Evolutionary conservation across 2,113 vertebrate genomes (phyloP).

Genomic region (Cheirogaleus medius): DNA sequence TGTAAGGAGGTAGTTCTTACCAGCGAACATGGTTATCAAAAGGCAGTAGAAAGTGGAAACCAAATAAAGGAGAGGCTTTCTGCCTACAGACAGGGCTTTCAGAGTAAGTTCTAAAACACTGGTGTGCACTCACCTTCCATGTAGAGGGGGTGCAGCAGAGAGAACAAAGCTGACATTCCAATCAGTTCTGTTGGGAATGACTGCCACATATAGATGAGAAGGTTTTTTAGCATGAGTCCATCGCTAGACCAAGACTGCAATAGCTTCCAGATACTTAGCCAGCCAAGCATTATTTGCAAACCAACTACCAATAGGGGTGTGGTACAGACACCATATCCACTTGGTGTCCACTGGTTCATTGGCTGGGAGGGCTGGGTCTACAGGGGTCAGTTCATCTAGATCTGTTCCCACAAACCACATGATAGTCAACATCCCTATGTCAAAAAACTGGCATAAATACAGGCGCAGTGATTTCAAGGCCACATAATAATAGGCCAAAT

Average conservation of each 20-base stretch:
- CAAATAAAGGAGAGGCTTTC: background rate
- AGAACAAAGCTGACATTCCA: background rate
- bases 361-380: background rate
- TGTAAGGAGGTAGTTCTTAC: background rate
- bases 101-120: background rate
- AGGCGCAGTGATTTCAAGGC: background rate
- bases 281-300: background rate
- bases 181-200: background rate
- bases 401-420: background rate
- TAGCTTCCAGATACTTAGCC: background rate
- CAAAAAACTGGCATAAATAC: background rate
- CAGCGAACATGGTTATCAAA: background rate
- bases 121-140: fast-evolving
- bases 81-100: background rate
- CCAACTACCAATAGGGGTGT: background rate
- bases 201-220: background rate
- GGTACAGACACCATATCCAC: background rate
- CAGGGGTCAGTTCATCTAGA: background rate
- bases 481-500: background rate
- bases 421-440: background rate
- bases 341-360: background rate
- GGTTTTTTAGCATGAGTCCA: background rate
- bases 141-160: fast-evolving
- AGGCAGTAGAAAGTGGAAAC: background rate
- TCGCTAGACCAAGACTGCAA: background rate